These are phyloP conservation scores for Nicator chloris DNA, from an alignment of 2,113 vertebrate species.

Conservation along the genomic window DNA sequence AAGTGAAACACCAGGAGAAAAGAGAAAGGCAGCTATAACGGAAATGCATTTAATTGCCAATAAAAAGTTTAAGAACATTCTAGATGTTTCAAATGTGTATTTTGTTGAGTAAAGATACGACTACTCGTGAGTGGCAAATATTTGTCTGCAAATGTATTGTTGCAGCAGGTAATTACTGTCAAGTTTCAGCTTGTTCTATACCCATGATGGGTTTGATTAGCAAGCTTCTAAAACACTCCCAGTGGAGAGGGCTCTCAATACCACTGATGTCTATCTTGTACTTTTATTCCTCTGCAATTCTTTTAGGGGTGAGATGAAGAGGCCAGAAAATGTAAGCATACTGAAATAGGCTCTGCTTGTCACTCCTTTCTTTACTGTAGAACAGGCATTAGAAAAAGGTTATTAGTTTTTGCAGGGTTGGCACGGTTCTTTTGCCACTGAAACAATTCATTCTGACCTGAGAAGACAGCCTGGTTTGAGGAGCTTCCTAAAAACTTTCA, in stretches of 20 bases:
- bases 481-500: neutral
- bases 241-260: neutral
- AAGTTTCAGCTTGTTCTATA: neutral
- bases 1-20: neutral
- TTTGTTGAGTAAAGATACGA: neutral
- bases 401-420: neutral
- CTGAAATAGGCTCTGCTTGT: neutral
- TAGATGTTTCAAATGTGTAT: neutral
- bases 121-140: neutral
- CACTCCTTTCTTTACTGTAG: neutral
- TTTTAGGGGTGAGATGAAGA: neutral
- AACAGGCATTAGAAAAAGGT: neutral
- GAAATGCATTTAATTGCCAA: neutral
- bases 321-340: neutral
- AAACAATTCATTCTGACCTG: neutral
- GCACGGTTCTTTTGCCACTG: neutral
- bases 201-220: neutral
- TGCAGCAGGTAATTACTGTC: neutral
- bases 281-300: neutral
- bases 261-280: fast-evolving
- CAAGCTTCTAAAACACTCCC: neutral
- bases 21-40: neutral
- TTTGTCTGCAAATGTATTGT: neutral
- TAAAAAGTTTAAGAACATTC: neutral
- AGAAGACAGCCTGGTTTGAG: neutral